Evolutionary conservation across 1,140 invertebrate species (phyloP), one percentile per base, ranked within the genome.

Genomic region (Sitophilus oryzae): DNA sequence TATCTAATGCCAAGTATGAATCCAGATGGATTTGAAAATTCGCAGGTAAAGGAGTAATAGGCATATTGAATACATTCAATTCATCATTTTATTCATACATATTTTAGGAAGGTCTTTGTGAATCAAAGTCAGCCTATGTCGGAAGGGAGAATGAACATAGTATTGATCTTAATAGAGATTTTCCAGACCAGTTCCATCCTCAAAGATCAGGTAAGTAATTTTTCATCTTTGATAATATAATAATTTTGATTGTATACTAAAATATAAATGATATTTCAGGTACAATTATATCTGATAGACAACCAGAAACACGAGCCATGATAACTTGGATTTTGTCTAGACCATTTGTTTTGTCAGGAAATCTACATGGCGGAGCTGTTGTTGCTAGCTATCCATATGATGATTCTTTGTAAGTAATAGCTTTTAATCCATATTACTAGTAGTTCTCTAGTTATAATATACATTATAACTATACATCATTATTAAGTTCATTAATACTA

Each of bases 331-430:
- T 94, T 44, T 71, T 83, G 1, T 77, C 77, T 14, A 84, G 88
- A 67, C 88, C 89, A 20, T 96, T 97, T 72, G 89, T 95, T 20
- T 74, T 96, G 8, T 95, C 92, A 0, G 89, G 86, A 0, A 96
- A 93, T 74, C 76, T 97, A 36, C 93, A 96, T 69, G 91, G 89
- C 15, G 93, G 93, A 23, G 90, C 93, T 37, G 76, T 96, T 1
- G 92, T 95, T 5, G 89, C 91, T 4, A 92, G 90, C 69, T 94
- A 94, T 76, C 92, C 92, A 1, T 95, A 80, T 71, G 86, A 89
- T 71, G 86, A 90, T 71, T 84, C 85, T 3, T 77, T 75, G 86
- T 87, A 78, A 66, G 42, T 56, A 20, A 1, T 20, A n/a, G n/a
- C n/a, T n/a, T n/a, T n/a, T n/a, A n/a, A n/a, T n/a, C n/a, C n/a